Conservation (phyloP, 1,140 invertebrate genomes). For the Arctopsyche grandis region DNA sequence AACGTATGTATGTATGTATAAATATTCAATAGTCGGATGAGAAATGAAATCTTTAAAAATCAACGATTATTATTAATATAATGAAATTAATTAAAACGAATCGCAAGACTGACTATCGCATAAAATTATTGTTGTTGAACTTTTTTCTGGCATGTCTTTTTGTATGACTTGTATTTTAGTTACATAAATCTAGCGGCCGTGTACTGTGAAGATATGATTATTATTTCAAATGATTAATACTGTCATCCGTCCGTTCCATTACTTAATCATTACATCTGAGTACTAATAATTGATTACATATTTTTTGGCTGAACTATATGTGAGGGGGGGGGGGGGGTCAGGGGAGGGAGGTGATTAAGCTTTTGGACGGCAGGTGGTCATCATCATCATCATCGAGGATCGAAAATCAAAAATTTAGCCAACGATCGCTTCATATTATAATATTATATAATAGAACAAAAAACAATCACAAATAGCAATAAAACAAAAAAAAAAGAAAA, state of each 20-base stretch:
- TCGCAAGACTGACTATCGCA: too few relatives aligned
- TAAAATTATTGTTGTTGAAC: neutral
- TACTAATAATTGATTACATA: conserved; percentile 10
- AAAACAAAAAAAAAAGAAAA: neutral
- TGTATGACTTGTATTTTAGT: conserved; percentile 20
- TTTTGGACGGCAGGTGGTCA: conserved; percentile 54
- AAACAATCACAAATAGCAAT: conserved; percentile 29
- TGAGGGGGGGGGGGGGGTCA: neutral
- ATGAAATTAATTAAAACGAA: neutral
- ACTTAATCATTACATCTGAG: neutral
- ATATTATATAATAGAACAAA: neutral
- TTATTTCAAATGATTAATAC: neutral
- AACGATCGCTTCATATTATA: conserved; percentile 16
- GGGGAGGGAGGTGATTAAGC: conserved; percentile 22
- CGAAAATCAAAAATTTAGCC: conserved; percentile 33
- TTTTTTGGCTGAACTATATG: neutral
- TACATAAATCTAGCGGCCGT: conserved; percentile 7
- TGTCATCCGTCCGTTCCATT: neutral
- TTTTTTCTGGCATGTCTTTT: neutral
- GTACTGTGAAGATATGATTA: conserved; percentile 2
- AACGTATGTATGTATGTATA: too few relatives aligned
- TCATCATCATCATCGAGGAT: conserved; percentile 22
- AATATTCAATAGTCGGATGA: neutral
- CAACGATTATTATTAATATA: neutral
- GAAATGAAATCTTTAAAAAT: neutral